Conservation (phyloP, 2,888 invertebrate genomes). For the Drosophila helvetica region DNA sequence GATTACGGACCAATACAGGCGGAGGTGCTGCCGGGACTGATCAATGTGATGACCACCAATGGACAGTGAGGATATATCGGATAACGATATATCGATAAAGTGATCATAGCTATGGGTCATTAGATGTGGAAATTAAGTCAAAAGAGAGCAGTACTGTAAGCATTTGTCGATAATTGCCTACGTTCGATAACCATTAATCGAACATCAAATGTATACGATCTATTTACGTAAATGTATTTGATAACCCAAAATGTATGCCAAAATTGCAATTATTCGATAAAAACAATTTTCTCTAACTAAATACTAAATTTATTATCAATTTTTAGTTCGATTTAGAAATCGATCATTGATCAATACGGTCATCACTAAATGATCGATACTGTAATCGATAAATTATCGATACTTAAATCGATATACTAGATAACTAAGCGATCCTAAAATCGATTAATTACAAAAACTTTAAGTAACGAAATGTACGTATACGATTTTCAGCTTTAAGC, state of each 20-base stretch:
- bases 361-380: constrained; percentile 1
- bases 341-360: too few species aligned
- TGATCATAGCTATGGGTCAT: neutral
- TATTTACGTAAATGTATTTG: neutral
- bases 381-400: neutral
- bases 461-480: too few species aligned
- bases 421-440: too few species aligned
- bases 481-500: too few species aligned
- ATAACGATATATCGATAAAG: neutral
- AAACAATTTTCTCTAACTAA: neutral
- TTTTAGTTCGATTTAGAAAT: too few species aligned
- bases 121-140: neutral
- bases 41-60: constrained; percentile 87
- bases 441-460: too few species aligned
- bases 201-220: too few species aligned
- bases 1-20: constrained; percentile 95
- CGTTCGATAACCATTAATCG: neutral
- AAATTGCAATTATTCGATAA: neutral
- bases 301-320: neutral
- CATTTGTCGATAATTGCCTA: neutral
- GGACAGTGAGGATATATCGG: constrained; percentile 81
- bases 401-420: too few species aligned
- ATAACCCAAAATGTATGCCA: neutral
- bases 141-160: neutral
- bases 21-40: constrained; percentile 91